These are phyloP conservation scores for Manis javanica DNA, from an alignment of 2,797 vertebrate species.

Conservation along the genomic window DNA sequence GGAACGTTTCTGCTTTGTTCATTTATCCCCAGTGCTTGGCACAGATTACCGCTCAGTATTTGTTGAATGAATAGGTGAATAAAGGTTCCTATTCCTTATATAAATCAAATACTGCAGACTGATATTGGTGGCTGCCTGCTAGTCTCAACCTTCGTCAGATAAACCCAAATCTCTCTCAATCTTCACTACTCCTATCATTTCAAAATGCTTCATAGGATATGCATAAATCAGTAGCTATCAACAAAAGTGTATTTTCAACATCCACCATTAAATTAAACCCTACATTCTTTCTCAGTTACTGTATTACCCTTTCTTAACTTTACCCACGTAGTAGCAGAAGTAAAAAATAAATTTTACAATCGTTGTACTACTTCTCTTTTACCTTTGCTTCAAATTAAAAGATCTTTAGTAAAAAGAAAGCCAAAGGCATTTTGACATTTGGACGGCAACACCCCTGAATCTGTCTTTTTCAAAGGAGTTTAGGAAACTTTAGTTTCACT, in stretches of 20 bases:
- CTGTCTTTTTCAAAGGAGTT: neutral
- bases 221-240: neutral
- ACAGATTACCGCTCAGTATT: neutral
- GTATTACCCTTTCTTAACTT: neutral
- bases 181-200: neutral
- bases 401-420: neutral
- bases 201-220: neutral
- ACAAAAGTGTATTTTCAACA: neutral
- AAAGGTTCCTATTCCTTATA: neutral
- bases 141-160: neutral
- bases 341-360: neutral
- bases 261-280: neutral
- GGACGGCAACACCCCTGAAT: neutral
- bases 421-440: neutral
- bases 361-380: neutral
- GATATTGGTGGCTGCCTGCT: neutral
- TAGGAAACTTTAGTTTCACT: neutral
- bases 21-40: neutral
- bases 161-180: neutral
- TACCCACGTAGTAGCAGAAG: neutral
- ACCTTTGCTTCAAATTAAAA: conserved; percentile 2
- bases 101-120: neutral
- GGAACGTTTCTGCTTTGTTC: neutral
- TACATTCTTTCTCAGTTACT: neutral
- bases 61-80: neutral